Conservation (phyloP, 2,888 invertebrate genomes). For the Mechanitis mazaeus region DNA sequence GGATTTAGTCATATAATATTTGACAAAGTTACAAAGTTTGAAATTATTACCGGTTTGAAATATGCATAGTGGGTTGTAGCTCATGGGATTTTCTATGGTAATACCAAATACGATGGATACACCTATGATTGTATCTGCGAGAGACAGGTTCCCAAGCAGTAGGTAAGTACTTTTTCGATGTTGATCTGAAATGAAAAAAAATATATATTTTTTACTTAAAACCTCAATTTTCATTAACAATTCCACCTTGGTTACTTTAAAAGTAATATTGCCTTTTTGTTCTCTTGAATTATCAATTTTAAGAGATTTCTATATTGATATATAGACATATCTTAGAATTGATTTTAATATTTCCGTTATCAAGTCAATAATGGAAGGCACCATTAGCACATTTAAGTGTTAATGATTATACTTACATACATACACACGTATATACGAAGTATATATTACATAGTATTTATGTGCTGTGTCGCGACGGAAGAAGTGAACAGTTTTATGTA, state of each 20-base stretch:
- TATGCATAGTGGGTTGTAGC: slow-evolving; percentile 52
- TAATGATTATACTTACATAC: not conserved
- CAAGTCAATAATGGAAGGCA: not conserved
- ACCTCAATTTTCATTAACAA: too few relatives aligned
- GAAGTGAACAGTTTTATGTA: too few relatives aligned
- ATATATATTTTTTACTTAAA: too few relatives aligned
- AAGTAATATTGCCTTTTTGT: too few relatives aligned
- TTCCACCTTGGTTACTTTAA: too few relatives aligned
- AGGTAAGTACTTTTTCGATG: slow-evolving; percentile 80
- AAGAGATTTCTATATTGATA: too few relatives aligned
- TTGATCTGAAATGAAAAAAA: slow-evolving; percentile 61
- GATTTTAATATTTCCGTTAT: not conserved
- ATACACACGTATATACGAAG: too few relatives aligned
- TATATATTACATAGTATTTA: not conserved
- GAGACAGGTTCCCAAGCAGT: slow-evolving; percentile 80
- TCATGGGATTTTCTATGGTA: slow-evolving; percentile 46
- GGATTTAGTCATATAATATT: too few relatives aligned
- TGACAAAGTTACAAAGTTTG: not conserved
- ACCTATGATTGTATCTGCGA: slow-evolving; percentile 80
- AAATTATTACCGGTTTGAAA: slow-evolving; percentile 59
- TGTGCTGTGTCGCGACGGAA: not conserved
- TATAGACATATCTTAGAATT: not conserved
- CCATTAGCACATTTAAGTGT: not conserved
- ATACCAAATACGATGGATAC: slow-evolving; percentile 75
- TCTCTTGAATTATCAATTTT: too few relatives aligned